Percentiles rank a stretch among this genome's conserved stretches.
Conservation (phyloP, 2,113 vertebrate genomes). For the Tragelaphus imberbis region DNA sequence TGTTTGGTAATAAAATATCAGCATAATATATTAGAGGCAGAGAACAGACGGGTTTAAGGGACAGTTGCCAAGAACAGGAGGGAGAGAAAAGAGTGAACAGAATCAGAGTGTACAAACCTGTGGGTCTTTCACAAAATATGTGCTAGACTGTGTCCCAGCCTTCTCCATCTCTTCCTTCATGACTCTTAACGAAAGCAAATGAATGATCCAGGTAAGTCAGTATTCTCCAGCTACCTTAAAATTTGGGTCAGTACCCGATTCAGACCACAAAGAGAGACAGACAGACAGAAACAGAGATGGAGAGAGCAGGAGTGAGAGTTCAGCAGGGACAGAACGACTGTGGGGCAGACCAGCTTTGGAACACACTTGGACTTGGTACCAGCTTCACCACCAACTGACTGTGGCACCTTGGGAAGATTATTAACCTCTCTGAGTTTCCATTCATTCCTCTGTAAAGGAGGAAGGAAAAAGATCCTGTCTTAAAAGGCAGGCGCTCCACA, state of each 20-base stretch:
- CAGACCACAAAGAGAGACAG: neutral
- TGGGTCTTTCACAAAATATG: neutral
- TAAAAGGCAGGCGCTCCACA: neutral
- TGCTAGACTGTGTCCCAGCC: neutral
- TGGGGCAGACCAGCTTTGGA: neutral
- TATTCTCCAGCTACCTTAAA: conserved; percentile 4
- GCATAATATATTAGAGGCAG: conserved; percentile 76
- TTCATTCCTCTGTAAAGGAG: neutral
- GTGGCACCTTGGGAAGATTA: neutral
- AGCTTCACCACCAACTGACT: neutral
- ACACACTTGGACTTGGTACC: neutral
- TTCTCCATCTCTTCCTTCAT: neutral
- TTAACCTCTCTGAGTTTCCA: neutral
- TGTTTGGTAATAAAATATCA: conserved; percentile 78
- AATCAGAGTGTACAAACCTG: conserved; percentile 29
- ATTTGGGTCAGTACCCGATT: neutral
- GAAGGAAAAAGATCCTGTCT: neutral
- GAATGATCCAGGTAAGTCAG: neutral
- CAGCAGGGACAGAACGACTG: neutral
- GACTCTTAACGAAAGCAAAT: neutral
- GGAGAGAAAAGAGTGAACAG: conserved; percentile 45
- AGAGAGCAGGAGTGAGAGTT: neutral
- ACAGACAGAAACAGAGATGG: neutral
- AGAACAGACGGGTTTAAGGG: conserved; percentile 73
- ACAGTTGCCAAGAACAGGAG: conserved; percentile 71